Conservation (phyloP, 2,888 invertebrate species). For the Orchesellides sinensis region DNA sequence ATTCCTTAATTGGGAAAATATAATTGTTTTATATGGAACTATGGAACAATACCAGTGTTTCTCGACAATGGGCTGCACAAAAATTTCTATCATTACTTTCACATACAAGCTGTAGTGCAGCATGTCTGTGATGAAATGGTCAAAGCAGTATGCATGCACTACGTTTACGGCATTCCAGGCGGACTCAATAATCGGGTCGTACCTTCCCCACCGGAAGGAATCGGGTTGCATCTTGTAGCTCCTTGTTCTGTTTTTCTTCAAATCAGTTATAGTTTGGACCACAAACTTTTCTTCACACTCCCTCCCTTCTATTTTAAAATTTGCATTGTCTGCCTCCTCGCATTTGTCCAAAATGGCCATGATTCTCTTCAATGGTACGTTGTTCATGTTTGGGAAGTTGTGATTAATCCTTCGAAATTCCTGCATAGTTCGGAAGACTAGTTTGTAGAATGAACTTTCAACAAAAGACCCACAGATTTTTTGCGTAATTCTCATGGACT, state of each 20-base stretch:
- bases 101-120: conserved; percentile 53
- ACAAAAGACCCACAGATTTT: conserved; percentile 56
- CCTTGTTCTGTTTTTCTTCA: background rate
- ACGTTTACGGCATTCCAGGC: conserved; percentile 69
- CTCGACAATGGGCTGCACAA: conserved; percentile 28
- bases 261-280: conserved; percentile 13
- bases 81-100: conserved; percentile 51
- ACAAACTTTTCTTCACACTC: conserved; percentile 30
- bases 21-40: background rate
- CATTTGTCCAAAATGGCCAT: conserved; percentile 37
- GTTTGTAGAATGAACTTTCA: conserved; percentile 50
- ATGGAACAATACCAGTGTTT: conserved; percentile 54
- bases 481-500: conserved; percentile 53
- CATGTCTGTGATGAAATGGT: conserved; percentile 38
- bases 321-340: background rate
- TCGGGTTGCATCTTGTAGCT: background rate
- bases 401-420: conserved; percentile 22
- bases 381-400: conserved; percentile 33
- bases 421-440: conserved; percentile 58
- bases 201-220: conserved; percentile 64
- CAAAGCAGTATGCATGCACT: conserved; percentile 68
- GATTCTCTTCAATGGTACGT: conserved; percentile 16
- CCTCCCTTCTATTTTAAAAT: conserved; percentile 35
- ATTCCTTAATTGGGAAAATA: background rate
- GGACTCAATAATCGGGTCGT: conserved; percentile 67